phyloP scores from a whole-genome alignment of 2,113 vertebrate genomes.

The Gopherus flavomarginatus region DNA sequence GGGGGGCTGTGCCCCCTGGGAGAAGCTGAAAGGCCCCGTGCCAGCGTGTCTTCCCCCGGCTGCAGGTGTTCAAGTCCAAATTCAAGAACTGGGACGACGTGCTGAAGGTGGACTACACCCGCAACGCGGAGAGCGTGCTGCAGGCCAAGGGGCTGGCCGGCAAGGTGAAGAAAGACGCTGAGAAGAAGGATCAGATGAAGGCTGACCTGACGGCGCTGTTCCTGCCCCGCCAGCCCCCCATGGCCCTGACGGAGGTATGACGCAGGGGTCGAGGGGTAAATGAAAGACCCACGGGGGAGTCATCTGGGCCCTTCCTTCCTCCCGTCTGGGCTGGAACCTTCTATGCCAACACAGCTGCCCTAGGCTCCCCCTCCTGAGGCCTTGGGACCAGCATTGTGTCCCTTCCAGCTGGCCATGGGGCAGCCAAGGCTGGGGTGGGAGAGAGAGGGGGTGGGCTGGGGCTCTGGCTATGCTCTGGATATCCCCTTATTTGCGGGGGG shows the following conservation, averaged over 20 bases:
- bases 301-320: accelerated
- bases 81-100: conserved; percentile 99
- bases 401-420: neutral
- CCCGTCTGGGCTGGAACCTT: accelerated
- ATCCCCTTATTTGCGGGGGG: no score
- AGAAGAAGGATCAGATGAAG: conserved; percentile 97
- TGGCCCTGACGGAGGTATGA: conserved; percentile 90
- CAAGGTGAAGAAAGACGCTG: conserved; percentile 92
- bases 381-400: no score
- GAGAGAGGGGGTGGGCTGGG: neutral
- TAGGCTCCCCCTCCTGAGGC: no score
- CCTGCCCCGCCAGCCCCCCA: conserved; percentile 92
- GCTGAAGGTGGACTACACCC: conserved; percentile 94
- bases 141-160: conserved; percentile 83
- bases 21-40: neutral
- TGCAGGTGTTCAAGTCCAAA: conserved; percentile 96
- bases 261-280: accelerated
- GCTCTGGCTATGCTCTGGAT: no score
- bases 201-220: conserved; percentile 96
- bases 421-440: neutral
- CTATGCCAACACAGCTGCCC: neutral
- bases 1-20: neutral
- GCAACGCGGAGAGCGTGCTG: conserved; percentile 90
- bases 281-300: accelerated
- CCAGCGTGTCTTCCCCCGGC: accelerated